Evolutionary conservation across 2,113 vertebrate species (phyloP), one percentile per base, ranked within the genome.

Genomic region (Semnornis frantzii): DNA sequence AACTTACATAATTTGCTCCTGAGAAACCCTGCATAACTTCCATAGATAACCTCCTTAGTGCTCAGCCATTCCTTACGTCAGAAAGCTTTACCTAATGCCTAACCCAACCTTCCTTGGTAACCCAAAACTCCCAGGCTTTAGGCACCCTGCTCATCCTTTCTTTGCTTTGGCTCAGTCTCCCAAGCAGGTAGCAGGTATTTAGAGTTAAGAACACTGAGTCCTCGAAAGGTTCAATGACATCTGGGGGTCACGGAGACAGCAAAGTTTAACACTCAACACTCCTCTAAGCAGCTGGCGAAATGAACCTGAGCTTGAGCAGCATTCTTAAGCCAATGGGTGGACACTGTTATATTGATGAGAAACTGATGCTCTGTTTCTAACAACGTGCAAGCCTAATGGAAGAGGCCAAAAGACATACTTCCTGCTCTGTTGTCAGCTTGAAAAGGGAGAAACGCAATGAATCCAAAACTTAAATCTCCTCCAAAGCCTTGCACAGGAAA

Each of bases 401-500:
- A 90, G 90, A 73, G 90, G 73, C 82, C 27, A 3, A 94, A 92
- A 86, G 91, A 87, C 94, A 77, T 80, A 90, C 82, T 91, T 96
- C 95, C 96, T 95, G 96, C 95, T 97, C 96, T 95, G 93, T 3
- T 94, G 95, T 59, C 91, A 89, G 91, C 92, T 85, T n/a, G 85
- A 39, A 68, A 82, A 87, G 76, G 90, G 89, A 92, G 87, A 94
- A 94, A 91, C 6, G 15, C 95, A 82, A 94, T 87, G 96, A 97
- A 95, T 81, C 89, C 96, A 27, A 93, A 97, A 93, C 93, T 94
- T 48, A 16, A 37, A 94, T 88, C 94, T 94, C 94, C 82, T 91
- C 89, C 89, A n/a, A 93, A 96, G 95, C 94, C 87, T 94, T 25
- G 80, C 79, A 94, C 95, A 96, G 95, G 94, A 97, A 95, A 95